Base-by-base conservation (phyloP, 2,888 invertebrate species). In the Ptychoptera albimana region DNA sequence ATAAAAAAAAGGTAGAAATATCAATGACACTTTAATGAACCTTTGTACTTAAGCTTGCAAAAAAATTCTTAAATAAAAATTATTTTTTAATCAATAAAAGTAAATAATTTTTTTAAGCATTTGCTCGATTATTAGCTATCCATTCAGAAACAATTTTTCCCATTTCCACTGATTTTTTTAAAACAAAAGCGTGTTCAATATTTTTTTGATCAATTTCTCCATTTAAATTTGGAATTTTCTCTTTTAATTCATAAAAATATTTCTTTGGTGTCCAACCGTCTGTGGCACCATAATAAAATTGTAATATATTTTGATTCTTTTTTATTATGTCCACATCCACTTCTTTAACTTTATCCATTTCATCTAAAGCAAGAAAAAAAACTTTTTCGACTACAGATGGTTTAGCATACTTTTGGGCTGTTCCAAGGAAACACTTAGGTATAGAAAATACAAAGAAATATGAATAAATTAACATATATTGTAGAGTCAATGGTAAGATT, bases 221-320 rank as follows among this genome's bases (percentile, higher is more conserved):
- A 50, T 79, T 71, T 8, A 77, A 64, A 45, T 71, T 61, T 0
- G 81, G 79, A 58, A 78, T 71, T 45, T 66, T 65, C 14, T 61
- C 53, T 49, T 69, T 72, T 46, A 93, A 62, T 48, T 80, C 74
- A 23, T 78, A 65, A 57, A 75, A 85, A 57, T 80, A 86, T 36
- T 67, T 61, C 1, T 74, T 53, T 0, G 93, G 93, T 42, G 79
- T 82, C 94, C 94, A 96, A 8, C 74, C 74, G 63, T 96, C 94
- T 4, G 58, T 70, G 5, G 69, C 65, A 9, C 86, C 83, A 60
- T 89, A 94, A 58, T 86, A 83, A 40, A 92, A 73, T 58, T 79
- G 80, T 2, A 91, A 64, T 53, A 76, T 75, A 11, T 73, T 60
- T n/a, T 70, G 53, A 58, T 80, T 68, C 23, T 66, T 60, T 13